These are phyloP conservation scores for Myxocyprinus asiaticus DNA, from an alignment of 2,113 vertebrate species.

Conservation along the genomic window DNA sequence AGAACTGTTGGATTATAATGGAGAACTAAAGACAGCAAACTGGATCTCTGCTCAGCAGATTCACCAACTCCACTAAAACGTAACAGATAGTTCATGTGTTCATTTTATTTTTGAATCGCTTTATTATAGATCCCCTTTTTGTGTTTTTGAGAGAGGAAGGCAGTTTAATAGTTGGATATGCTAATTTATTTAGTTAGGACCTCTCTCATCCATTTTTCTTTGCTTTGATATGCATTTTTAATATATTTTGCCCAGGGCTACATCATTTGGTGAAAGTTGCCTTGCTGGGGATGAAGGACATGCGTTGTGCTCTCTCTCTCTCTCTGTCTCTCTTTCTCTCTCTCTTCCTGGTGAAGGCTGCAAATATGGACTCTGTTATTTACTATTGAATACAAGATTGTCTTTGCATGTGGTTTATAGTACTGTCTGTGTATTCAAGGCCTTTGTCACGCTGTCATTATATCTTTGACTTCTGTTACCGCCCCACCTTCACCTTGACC, in stretches of 20 bases:
- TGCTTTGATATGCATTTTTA: slow-evolving; percentile 99
- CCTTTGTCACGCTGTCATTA: too few species aligned
- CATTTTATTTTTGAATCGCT: slow-evolving; percentile 69
- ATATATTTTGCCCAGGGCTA: slow-evolving; percentile 87
- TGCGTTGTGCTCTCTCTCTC: slow-evolving; percentile 69
- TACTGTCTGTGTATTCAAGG: too few species aligned
- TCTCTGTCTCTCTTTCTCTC: slow-evolving; percentile 42
- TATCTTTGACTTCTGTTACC: too few species aligned
- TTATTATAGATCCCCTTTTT: slow-evolving; percentile 64
- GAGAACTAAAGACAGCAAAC: slow-evolving; percentile 19
- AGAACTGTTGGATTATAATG: background rate
- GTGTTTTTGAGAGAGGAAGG: slow-evolving; percentile 57
- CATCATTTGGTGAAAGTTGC: slow-evolving; percentile 89
- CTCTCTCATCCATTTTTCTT: slow-evolving; percentile 89
- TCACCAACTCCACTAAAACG: slow-evolving; percentile 52
- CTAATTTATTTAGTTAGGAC: slow-evolving; percentile 86
- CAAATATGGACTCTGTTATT: slow-evolving; percentile 73
- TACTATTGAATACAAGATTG: too few species aligned
- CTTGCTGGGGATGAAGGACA: slow-evolving; percentile 86
- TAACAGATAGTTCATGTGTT: slow-evolving; percentile 48
- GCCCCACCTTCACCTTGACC: too few species aligned
- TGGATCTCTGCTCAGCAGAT: slow-evolving; percentile 43
- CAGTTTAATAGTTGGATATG: slow-evolving; percentile 81
- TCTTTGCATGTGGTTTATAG: too few species aligned
- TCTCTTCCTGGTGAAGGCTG: slow-evolving; percentile 73